Percentiles rank a stretch among this genome's conserved stretches.
phyloP scores from a whole-genome alignment of 2,797 vertebrate species.

The Scleropages formosus region DNA sequence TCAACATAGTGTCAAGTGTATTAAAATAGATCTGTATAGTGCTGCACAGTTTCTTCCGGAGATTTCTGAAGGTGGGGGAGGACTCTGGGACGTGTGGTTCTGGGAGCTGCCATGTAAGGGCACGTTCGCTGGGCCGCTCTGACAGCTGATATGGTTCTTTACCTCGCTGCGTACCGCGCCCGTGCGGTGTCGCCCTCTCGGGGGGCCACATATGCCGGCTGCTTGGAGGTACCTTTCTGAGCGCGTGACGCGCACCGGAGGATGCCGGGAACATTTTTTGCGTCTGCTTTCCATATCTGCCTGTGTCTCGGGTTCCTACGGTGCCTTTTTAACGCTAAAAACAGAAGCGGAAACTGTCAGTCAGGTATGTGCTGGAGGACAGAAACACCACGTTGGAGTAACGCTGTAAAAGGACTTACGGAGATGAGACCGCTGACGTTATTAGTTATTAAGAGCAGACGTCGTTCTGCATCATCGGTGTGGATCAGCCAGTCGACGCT shows the following conservation, averaged over 20 bases:
- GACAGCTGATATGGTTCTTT: conserved; percentile 52
- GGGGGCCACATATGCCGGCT: no score
- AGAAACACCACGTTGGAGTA: neutral
- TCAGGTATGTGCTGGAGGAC: neutral
- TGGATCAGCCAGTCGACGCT: no score
- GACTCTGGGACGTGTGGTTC: conserved; percentile 52
- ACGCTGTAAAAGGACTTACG: no score
- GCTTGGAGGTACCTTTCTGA: conserved; percentile 1
- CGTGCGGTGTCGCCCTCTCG: neutral
- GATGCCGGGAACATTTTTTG: neutral
- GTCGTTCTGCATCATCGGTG: no score
- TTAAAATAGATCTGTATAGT: conserved; percentile 98
- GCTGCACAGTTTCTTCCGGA: conserved; percentile 99
- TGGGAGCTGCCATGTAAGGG: conserved; percentile 40
- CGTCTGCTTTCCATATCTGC: neutral
- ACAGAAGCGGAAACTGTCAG: neutral
- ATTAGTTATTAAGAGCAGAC: no score
- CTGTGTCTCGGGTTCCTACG: neutral
- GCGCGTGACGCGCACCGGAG: neutral
- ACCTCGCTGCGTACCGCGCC: conserved; percentile 20
- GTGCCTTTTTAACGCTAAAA: neutral
- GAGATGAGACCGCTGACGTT: no score
- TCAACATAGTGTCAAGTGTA: conserved; percentile 87
- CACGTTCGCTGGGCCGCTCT: conserved; percentile 25
- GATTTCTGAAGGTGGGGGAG: conserved; percentile 72